Evolutionary conservation across 2,888 invertebrate species (phyloP), one percentile per base, ranked within the genome.

Genomic region (Clusia tigrina): DNA sequence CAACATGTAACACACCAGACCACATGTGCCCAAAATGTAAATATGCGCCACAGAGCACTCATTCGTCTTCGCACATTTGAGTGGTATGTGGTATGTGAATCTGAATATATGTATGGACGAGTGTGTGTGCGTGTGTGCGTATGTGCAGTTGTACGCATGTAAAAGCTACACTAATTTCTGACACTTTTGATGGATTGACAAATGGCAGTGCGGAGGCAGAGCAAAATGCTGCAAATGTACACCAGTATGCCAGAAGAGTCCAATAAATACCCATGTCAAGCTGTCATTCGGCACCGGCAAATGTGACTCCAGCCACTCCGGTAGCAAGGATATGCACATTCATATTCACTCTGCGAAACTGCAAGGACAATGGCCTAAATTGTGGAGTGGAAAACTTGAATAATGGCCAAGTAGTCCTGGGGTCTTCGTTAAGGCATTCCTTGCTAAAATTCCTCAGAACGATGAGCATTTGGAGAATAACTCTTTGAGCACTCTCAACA

Each of bases 151-250:
- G 42, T 42, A 42, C 42, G 9, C n/a, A 15, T n/a, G 42, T 2
- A 42, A 42, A 17, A n/a, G 42, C 42, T 48, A 15, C 22, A 3
- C 5, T n/a, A 22, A 22, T 48, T 42, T n/a, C n/a, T 15, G 22
- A 48, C 48, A 48, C 48, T 20, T 48, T 42, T 48, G 48, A 48
- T 48, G 48, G 48, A 48, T 48, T 48, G 48, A 48, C 48, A 48
- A 48, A 48, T 48, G 48, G 48, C 48, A 20, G 22, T 5, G 48
- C 22, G 48, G 48, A 18, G 15, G 20, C 18, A 5, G 5, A 48
- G 42, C 12, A n/a, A 48, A n/a, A 15, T 20, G 48, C 3, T 20
- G 48, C 48, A 20, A 22, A 48, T 20, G 15, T 3, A 48, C 48
- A 48, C 22, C 18, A 20, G 15, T 20, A 5, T 15, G 48, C 9